These are phyloP conservation scores for Platysteira castanea DNA, from an alignment of 2,113 vertebrate genomes.

Conservation along the genomic window DNA sequence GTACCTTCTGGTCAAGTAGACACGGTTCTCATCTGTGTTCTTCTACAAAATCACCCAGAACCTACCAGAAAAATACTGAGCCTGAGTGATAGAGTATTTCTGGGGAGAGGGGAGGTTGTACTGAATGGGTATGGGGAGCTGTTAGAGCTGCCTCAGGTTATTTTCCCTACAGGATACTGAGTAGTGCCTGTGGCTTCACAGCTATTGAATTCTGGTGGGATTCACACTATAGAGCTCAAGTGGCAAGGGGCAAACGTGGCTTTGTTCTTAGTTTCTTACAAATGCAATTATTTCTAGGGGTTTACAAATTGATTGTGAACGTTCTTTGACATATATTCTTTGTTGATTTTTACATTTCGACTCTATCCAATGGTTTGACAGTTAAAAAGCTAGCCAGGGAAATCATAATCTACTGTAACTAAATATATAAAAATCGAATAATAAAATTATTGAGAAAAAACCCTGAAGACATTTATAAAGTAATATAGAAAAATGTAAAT, in stretches of 20 bases:
- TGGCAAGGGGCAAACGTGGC: not conserved
- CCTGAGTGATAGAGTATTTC: not conserved
- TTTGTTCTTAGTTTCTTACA: not conserved
- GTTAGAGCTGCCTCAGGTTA: not conserved
- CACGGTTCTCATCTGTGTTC: not conserved
- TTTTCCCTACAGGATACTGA: not conserved
- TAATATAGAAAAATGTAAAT: not conserved
- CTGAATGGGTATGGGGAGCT: not conserved
- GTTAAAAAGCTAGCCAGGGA: not conserved
- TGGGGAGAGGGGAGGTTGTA: not conserved
- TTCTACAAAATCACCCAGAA: not conserved
- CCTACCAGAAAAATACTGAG: not conserved
- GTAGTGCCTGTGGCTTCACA: not conserved
- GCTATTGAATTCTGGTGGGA: not conserved
- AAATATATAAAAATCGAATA: not conserved
- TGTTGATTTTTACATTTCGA: not conserved
- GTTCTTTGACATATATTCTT: not conserved
- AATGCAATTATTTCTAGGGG: not conserved
- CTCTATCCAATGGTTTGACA: not conserved
- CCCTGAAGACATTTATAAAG: not conserved
- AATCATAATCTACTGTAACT: constrained; percentile 1
- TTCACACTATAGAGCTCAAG: not conserved
- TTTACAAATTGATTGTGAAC: not conserved
- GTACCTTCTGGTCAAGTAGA: not conserved
- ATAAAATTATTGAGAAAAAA: not conserved